A percentile compares a stretch with the other conserved stretches of the same genome.
These are phyloP conservation scores for Hydrolagus colliei DNA, from an alignment of 2,797 vertebrate species.

Conservation along the genomic window DNA sequence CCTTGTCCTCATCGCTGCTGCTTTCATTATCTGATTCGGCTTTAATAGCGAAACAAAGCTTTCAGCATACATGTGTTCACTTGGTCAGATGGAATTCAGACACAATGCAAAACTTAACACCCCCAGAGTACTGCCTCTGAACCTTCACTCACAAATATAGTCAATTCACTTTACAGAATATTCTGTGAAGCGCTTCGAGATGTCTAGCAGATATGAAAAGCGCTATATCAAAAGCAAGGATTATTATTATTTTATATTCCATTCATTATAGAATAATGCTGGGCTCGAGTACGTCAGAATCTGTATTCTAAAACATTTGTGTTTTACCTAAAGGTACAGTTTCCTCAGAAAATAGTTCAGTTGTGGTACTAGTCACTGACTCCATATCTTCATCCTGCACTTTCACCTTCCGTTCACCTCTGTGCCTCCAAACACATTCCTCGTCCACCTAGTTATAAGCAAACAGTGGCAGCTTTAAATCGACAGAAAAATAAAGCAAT, in stretches of 20 bases:
- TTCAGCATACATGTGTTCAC: rapidly evolving
- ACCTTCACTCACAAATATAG: too few relatives aligned
- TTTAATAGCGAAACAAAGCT: background rate
- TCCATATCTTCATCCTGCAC: conserved; percentile 81
- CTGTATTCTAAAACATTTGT: background rate
- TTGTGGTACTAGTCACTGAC: conserved; percentile 58
- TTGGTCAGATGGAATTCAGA: rapidly evolving
- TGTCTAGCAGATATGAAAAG: too few relatives aligned
- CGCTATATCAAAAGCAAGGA: too few relatives aligned
- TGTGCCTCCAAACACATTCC: conserved; percentile 77
- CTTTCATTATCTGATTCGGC: conserved; percentile 51
- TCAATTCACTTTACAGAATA: too few relatives aligned
- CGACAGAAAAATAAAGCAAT: background rate
- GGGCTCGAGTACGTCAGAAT: background rate
- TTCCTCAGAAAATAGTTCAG: conserved; percentile 72
- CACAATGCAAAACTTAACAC: too few relatives aligned
- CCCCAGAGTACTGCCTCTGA: too few relatives aligned
- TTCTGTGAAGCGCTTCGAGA: too few relatives aligned
- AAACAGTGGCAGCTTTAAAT: background rate
- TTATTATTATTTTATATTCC: too few relatives aligned
- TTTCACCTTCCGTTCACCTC: conserved; percentile 82
- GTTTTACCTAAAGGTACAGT: conserved; percentile 73
- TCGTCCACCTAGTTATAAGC: conserved; percentile 74
- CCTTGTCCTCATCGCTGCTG: conserved; percentile 55
- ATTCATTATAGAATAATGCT: too few relatives aligned